Conservation (phyloP, 2,888 invertebrate species). For the Orthosia incerta region DNA sequence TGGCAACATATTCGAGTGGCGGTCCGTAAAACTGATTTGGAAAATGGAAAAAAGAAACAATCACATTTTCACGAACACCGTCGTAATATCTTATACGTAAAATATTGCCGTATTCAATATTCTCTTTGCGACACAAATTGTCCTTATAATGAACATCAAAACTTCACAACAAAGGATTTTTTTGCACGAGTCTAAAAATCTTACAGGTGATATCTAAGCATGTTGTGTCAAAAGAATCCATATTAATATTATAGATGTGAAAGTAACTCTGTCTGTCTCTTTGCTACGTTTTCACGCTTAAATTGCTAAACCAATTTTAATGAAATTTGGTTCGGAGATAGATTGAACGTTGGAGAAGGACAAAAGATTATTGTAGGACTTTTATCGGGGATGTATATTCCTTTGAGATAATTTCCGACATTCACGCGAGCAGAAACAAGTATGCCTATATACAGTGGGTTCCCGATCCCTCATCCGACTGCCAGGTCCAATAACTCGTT, state of each 20-base stretch:
- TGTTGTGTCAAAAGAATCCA: conserved; percentile 24
- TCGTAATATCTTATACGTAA: neutral
- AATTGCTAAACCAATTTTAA: too few relatives aligned
- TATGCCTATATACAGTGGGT: neutral
- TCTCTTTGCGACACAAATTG: neutral
- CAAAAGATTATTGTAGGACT: too few relatives aligned
- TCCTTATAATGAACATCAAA: conserved; percentile 14
- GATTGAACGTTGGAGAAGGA: too few relatives aligned
- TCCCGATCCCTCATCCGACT: conserved; percentile 47
- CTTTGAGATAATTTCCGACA: too few relatives aligned
- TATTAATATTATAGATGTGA: too few relatives aligned
- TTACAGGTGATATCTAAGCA: conserved; percentile 6
- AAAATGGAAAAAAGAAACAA: neutral
- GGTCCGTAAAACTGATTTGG: neutral
- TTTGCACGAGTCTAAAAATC: conserved; percentile 38
- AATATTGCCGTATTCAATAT: conserved; percentile 10
- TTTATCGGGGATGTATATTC: too few relatives aligned
- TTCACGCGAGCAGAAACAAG: too few relatives aligned
- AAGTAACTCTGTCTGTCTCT: too few relatives aligned
- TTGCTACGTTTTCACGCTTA: too few relatives aligned
- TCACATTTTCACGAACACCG: neutral
- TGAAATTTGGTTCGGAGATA: too few relatives aligned
- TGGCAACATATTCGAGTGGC: too few relatives aligned
- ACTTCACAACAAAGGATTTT: conserved; percentile 36
- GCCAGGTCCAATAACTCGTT: conserved; percentile 63